A percentile compares a stretch with the other conserved stretches of the same genome.
These are phyloP conservation scores for Caenorhabditis inopinata DNA, from an alignment of 1,140 invertebrate species.

Conservation along the genomic window DNA sequence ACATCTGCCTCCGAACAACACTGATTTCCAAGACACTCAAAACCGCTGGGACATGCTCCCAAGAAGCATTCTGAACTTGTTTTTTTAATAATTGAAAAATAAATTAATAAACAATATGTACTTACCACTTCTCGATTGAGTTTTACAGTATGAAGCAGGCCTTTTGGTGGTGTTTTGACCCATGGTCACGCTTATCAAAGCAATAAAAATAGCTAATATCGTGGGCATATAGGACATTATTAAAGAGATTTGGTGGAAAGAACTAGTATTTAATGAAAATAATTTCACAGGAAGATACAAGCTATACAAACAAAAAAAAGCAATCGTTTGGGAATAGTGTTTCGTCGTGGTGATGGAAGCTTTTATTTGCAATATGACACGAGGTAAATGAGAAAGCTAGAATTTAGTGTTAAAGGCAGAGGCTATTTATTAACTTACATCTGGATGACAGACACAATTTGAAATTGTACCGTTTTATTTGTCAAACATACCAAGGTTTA, in stretches of 20 bases:
- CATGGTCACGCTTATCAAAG: neutral
- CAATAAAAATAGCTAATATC: neutral
- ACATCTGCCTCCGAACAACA: constrained; percentile 13
- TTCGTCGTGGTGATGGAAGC: neutral
- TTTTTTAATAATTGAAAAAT: too few relatives aligned
- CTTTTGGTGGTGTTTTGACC: neutral
- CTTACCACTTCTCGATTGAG: constrained; percentile 4
- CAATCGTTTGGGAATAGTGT: neutral
- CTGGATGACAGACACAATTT: too few relatives aligned
- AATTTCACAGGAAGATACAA: neutral
- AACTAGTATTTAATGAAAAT: neutral
- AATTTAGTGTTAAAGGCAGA: too few relatives aligned
- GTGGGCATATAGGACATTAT: neutral
- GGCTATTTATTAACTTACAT: too few relatives aligned
- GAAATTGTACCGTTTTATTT: too few relatives aligned
- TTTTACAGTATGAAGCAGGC: neutral
- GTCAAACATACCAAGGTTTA: too few relatives aligned
- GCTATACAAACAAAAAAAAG: neutral
- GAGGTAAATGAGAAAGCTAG: too few relatives aligned
- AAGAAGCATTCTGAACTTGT: neutral
- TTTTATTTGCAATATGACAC: neutral
- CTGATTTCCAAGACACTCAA: neutral
- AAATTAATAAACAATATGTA: too few relatives aligned
- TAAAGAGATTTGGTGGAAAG: neutral
- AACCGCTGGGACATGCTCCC: neutral